Conservation (phyloP, 2,797 vertebrate genomes). For the Tiaroga cobitis region DNA sequence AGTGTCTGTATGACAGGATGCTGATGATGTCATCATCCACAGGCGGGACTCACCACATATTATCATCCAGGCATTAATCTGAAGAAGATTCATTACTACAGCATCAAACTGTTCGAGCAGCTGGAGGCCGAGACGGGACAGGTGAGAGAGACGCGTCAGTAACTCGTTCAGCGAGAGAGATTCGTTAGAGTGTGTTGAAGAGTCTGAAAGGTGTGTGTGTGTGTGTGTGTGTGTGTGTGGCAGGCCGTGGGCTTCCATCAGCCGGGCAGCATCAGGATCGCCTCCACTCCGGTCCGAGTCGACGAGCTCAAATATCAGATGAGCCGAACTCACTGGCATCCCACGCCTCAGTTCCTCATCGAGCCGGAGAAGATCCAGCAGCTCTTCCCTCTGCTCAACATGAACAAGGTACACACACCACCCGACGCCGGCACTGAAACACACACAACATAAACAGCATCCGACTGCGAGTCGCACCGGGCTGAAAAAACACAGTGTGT, state of each 20-base stretch:
- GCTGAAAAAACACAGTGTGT: too few species aligned
- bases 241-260: conserved; percentile 94
- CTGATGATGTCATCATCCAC: conserved; percentile 37
- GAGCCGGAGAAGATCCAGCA: conserved; percentile 88
- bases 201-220: neutral
- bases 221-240: conserved; percentile 20
- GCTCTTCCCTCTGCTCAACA: conserved; percentile 90
- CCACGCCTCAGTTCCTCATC: conserved; percentile 87
- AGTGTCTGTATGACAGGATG: neutral
- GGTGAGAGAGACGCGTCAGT: conserved; percentile 73
- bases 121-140: conserved; percentile 96
- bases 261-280: conserved; percentile 93
- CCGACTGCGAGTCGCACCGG: neutral
- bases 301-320: conserved; percentile 98
- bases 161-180: neutral
- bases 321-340: conserved; percentile 90
- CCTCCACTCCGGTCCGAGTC: conserved; percentile 86
- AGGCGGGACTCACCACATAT: conserved; percentile 97
- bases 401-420: conserved; percentile 81
- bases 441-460: neutral
- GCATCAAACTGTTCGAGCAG: conserved; percentile 92
- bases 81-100: conserved; percentile 95
- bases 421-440: neutral
- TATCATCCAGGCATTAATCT: conserved; percentile 98
- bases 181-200: neutral